Evolutionary conservation across 2,888 invertebrate genomes (phyloP).

Genomic region (Ashinkailepas kermadecensis): DNA sequence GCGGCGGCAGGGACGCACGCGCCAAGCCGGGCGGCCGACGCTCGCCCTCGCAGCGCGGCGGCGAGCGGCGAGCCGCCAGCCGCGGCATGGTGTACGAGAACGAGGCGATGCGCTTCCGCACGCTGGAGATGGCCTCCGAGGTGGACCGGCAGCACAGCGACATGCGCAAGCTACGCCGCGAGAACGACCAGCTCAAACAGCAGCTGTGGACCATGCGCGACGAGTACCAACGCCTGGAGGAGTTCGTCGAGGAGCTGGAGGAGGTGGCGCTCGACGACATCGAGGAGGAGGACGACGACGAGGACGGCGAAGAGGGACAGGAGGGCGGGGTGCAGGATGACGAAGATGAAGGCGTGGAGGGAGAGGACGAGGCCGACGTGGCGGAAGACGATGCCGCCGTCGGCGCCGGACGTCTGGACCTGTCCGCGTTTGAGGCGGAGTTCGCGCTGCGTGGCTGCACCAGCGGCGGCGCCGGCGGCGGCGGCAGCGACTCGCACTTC

Average conservation of each 20-base stretch:
- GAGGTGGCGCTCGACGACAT: slow-evolving; percentile 36
- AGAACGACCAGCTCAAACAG: slow-evolving; percentile 76
- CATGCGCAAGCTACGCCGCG: slow-evolving; percentile 76
- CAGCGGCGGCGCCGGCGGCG: not conserved
- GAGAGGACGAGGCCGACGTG: slow-evolving; percentile 28
- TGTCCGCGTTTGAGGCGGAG: slow-evolving; percentile 12
- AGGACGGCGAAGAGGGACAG: slow-evolving; percentile 32
- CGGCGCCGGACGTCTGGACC: not conserved
- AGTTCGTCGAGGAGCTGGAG: slow-evolving; percentile 54
- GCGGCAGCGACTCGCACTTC: not conserved
- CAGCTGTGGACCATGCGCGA: slow-evolving; percentile 81
- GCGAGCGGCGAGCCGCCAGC: slow-evolving; percentile 78
- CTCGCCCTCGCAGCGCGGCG: slow-evolving; percentile 74
- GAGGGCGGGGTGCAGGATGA: slow-evolving; percentile 32
- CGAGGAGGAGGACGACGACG: slow-evolving; percentile 33
- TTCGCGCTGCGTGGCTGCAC: slow-evolving; percentile 16
- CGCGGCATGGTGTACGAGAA: slow-evolving; percentile 91
- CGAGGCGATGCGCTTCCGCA: slow-evolving; percentile 77
- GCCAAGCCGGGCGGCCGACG: slow-evolving; percentile 72
- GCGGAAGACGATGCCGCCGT: slow-evolving; percentile 35
- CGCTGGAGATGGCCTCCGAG: slow-evolving; percentile 86
- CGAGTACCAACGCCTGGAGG: slow-evolving; percentile 79
- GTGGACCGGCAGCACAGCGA: slow-evolving; percentile 85
- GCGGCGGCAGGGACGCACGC: slow-evolving; percentile 76
- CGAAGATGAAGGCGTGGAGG: slow-evolving; percentile 30